Evolutionary conservation across 37 sponge, comb jelly and placozoan species (phyloP).

Genomic region (Ephydatia muelleri): DNA sequence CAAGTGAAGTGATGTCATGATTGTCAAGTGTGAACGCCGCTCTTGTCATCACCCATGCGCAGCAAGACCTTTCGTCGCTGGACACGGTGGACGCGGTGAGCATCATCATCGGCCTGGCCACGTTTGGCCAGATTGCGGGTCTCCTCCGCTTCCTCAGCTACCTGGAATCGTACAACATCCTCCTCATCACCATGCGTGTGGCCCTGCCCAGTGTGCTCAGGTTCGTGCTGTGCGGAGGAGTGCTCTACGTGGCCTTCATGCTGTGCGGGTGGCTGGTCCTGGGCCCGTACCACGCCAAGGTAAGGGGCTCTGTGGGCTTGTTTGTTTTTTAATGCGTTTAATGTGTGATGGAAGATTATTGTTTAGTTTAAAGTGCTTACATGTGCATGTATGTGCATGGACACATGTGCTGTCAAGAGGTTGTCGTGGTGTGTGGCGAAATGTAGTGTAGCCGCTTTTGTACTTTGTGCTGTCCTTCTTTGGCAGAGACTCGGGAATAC

Average conservation of each 20-base stretch:
- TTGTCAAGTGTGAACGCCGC: too few species aligned
- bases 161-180: conserved; percentile 90
- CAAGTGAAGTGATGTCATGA: too few species aligned
- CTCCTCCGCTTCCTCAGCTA: conserved; percentile 91
- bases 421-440: too few species aligned
- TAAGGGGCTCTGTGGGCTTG: neutral
- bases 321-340: too few species aligned
- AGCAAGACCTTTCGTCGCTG: conserved; percentile 4
- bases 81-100: conserved; percentile 62
- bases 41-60: neutral
- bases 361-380: too few species aligned
- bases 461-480: too few species aligned
- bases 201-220: conserved; percentile 87
- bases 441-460: too few species aligned
- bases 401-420: too few species aligned
- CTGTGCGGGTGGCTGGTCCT: conserved; percentile 92
- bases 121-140: conserved; percentile 80
- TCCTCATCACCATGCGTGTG: conserved; percentile 71
- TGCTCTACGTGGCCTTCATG: conserved; percentile 88
- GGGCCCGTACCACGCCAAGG: conserved; percentile 93
- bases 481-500: too few species aligned
- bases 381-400: too few species aligned
- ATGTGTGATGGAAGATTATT: too few species aligned
- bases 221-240: conserved; percentile 78
- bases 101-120: conserved; percentile 82